These are phyloP conservation scores for Lithophane leautieri DNA, from an alignment of 2,888 invertebrate species.

Conservation along the genomic window DNA sequence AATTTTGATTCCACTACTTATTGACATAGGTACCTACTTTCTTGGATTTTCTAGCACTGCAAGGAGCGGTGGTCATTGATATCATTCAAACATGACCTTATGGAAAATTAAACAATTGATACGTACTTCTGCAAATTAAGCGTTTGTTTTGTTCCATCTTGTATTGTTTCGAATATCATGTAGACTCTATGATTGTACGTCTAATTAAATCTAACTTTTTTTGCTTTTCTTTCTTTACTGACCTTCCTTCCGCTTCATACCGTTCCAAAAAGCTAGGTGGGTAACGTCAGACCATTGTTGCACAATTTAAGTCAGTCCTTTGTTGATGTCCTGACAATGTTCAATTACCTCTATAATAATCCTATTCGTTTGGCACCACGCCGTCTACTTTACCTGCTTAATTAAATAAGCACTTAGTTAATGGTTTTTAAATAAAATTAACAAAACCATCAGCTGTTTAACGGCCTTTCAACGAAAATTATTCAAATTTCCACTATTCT, in stretches of 20 bases:
- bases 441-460: constrained; percentile 12
- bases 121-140: background rate
- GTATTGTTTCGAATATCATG: background rate
- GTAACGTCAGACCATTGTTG: constrained; percentile 24
- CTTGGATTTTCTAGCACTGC: background rate
- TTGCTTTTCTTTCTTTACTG: background rate
- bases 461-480: constrained; percentile 14
- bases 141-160: background rate
- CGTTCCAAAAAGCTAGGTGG: background rate
- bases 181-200: background rate
- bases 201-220: background rate
- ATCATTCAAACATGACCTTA: background rate
- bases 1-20: background rate
- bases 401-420: constrained; percentile 17
- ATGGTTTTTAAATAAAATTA: constrained; percentile 24
- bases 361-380: constrained; percentile 34
- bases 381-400: constrained; percentile 26
- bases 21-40: too few species aligned
- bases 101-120: background rate
- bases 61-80: background rate
- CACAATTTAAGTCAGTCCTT: constrained; percentile 14
- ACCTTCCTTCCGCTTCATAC: constrained; percentile 12
- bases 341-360: constrained; percentile 15
- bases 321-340: constrained; percentile 20
- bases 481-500: constrained; percentile 23